These are phyloP conservation scores for Lepilemur ruficaudatus DNA, from an alignment of 2,797 vertebrate genomes.

Conservation along the genomic window DNA sequence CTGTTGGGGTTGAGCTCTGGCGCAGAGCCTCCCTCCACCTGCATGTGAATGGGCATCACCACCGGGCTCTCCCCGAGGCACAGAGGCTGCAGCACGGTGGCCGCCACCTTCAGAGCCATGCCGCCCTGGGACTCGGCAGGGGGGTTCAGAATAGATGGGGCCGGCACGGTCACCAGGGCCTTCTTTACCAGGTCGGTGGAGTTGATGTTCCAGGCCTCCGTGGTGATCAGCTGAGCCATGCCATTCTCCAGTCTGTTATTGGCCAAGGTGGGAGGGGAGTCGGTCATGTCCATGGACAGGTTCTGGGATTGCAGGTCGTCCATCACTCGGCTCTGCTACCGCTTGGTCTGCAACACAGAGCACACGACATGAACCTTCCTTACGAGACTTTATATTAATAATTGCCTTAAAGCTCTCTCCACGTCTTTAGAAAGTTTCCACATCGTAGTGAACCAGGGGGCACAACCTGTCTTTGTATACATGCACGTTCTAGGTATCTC, in stretches of 20 bases:
- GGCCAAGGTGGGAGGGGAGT: conserved; percentile 85
- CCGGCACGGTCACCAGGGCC: conserved; percentile 87
- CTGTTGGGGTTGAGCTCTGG: conserved; percentile 89
- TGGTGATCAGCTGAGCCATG: conserved; percentile 86
- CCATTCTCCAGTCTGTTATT: conserved; percentile 91
- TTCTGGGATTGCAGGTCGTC: conserved; percentile 89
- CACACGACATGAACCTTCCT: conserved; percentile 75
- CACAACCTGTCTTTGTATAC: not conserved
- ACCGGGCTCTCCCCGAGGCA: conserved; percentile 95
- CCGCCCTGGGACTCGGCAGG: conserved; percentile 90
- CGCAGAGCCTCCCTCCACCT: conserved; percentile 90
- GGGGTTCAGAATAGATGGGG: conserved; percentile 88
- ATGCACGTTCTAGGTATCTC: conserved; percentile 21
- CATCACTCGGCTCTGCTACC: conserved; percentile 77
- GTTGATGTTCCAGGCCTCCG: conserved; percentile 90
- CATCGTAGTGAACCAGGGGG: conserved; percentile 23
- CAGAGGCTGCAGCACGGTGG: conserved; percentile 95
- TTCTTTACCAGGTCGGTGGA: conserved; percentile 90
- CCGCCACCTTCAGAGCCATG: conserved; percentile 94
- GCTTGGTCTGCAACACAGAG: conserved; percentile 83
- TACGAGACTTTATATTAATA: conserved; percentile 74
- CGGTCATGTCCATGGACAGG: conserved; percentile 86
- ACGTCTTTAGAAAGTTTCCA: conserved; percentile 54
- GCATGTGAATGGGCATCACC: conserved; percentile 93
- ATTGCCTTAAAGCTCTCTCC: conserved; percentile 33